Base-by-base conservation (phyloP, 2,888 invertebrate genomes). In the Auanema freiburgensis region DNA sequence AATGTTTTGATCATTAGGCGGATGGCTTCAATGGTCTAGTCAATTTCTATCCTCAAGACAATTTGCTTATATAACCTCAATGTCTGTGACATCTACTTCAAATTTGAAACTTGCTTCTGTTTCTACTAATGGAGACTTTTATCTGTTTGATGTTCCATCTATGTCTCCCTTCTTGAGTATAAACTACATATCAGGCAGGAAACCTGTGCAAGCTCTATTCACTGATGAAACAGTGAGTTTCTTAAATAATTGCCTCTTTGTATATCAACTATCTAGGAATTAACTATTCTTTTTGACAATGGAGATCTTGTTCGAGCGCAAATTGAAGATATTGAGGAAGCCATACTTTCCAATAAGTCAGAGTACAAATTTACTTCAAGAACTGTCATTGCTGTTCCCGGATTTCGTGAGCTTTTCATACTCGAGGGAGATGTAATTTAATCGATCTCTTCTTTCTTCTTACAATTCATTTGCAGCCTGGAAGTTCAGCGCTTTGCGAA, bases 91-190 rank as follows among this genome's bases (percentile, higher is more conserved):
- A 2, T 54, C 64, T 11, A 57, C 64, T 18, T 51, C 65, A 2
- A 59, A 62, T 10, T n/a, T 23, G n/a, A 55, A 50, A 46, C 43
- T 70, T 0, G 59, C 63, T 1, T 54, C 66, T 2, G 65, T 74
- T 3, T 46, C 71, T 11, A 74, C 71, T 0, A 65, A 66, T n/a
- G 74, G 74, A 55, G 67, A 67, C 10, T 14, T 73, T n/a, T 69
- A 64, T 41, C 21, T 73, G 0, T 73, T 70, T 51, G 71, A 68
- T 18, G 52, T 68, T 42, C 73, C 73, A 0, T 73, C 73, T 1
- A 64, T 67, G 16, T 33, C 12, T 0, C 21, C 65, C 1, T 46
- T 41, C 18, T 59, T 67, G 10, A 40, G 51, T 6, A 61, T 69
- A 41, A 57, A 59, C 23, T 69, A 66, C 18, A 62, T 74, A 40